Evolutionary conservation across 2,797 vertebrate genomes (phyloP).

Genomic region (Pagetopsis macropterus): DNA sequence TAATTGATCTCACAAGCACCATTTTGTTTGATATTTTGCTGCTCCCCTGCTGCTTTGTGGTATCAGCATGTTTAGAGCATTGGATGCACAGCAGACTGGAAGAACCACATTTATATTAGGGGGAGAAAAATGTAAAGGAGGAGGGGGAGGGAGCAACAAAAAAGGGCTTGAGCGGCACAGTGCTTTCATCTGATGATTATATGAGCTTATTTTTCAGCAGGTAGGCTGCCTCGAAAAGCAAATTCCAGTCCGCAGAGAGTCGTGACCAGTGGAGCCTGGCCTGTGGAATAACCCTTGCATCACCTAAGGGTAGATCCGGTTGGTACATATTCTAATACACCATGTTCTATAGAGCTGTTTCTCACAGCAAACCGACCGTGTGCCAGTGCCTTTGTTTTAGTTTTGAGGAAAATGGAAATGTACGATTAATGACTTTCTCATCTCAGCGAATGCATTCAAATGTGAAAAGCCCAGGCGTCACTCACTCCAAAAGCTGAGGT

Average conservation of each 20-base stretch:
- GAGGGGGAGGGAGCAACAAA: conserved; percentile 44
- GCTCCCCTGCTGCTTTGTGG: conserved; percentile 69
- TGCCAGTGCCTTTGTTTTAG: background rate
- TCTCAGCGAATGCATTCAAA: background rate
- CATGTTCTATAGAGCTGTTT: background rate
- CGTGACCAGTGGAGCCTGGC: conserved; percentile 50
- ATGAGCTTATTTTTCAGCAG: conserved; percentile 72
- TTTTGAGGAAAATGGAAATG: background rate
- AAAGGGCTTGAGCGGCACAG: conserved; percentile 49
- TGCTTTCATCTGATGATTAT: conserved; percentile 73
- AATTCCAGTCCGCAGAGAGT: conserved; percentile 46
- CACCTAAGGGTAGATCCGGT: conserved; percentile 23
- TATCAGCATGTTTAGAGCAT: conserved; percentile 75
- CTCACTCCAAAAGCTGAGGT: background rate
- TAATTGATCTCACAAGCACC: conserved; percentile 84
- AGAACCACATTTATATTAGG: conserved; percentile 62
- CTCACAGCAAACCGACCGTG: background rate
- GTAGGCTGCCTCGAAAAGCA: conserved; percentile 65
- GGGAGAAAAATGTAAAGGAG: conserved; percentile 46
- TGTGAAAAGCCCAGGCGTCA: background rate
- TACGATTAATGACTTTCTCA: background rate
- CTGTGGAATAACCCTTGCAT: conserved; percentile 41
- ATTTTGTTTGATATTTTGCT: conserved; percentile 82
- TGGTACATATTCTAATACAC: conserved; percentile 33
- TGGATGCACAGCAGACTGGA: conserved; percentile 58